Base-by-base conservation (phyloP, 2,888 invertebrate genomes). In the Sisyra terminalis region DNA sequence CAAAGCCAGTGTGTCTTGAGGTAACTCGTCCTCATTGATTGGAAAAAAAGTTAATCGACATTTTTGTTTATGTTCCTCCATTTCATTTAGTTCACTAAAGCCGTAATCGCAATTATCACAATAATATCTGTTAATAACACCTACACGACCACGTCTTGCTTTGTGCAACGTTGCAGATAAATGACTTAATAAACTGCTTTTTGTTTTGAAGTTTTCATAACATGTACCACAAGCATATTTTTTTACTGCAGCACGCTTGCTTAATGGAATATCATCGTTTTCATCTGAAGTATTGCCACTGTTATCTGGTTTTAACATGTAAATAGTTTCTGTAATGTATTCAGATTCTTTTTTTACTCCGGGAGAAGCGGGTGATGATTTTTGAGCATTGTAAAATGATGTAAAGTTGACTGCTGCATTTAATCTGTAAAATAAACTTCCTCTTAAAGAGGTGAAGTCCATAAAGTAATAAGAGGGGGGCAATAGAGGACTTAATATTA, bases 361-460 rank as follows among this genome's bases (percentile, higher is more conserved):
- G 13, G 16, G 29, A 46, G 47, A 47, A 47, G 34, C 42, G 39
- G 36, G 31, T 30, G 38, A 44, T 18, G 29, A 34, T 16, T 37
- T 30, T 29, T 40, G 9, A 31, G 37, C 16, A 11, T 36, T 44
- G 15, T 40, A 18, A 31, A 29, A 40, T 8, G 40, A 24, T 36
- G 39, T 42, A 29, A 42, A 29, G 13, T 31, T 17, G 14, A 29
- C n/a, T 11, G 16, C 29, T 35, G 15, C n/a, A 29, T 48, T 39
- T 44, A 42, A 48, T 50, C 56, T 56, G 57, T 50, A 57, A 57
- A 51, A 44, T 48, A 48, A 53, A 46, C 44, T 31, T 45, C 39
- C 29, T 24, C 24, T 24, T 24, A 24, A 24, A 24, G 24, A 24
- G 24, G 24, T 24, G 24, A 24, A 24, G 24, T 7, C 24, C 24